Evolutionary conservation across 2,888 invertebrate genomes (phyloP).

Genomic region (Folsomia candida): DNA sequence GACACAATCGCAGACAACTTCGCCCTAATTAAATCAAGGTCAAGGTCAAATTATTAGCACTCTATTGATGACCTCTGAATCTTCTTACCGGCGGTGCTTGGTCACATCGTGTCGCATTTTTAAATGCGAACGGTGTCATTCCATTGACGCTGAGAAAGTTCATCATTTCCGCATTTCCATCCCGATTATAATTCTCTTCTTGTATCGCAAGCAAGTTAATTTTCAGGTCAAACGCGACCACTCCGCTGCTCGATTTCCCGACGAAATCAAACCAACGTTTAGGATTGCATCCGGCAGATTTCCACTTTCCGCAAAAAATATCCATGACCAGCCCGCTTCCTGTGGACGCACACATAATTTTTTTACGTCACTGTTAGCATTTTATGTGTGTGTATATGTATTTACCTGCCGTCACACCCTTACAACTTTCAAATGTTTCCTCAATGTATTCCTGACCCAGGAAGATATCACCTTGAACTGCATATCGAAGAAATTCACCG

Average conservation of each 20-base stretch:
- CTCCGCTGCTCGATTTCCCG: conserved; percentile 32
- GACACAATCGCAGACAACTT: conserved; percentile 76
- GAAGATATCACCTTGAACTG: conserved; percentile 50
- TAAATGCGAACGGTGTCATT: neutral
- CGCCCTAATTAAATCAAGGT: conserved; percentile 8
- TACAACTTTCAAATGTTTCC: conserved; percentile 73
- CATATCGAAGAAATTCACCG: conserved; percentile 5
- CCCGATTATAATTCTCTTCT: neutral
- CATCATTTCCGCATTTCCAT: neutral
- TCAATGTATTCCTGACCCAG: conserved; percentile 64
- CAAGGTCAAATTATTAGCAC: neutral
- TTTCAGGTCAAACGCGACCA: conserved; percentile 63
- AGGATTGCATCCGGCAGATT: conserved; percentile 66
- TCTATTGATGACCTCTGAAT: neutral
- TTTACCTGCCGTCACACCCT: conserved; percentile 58
- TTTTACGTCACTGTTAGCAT: no score
- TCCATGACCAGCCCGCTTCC: conserved; percentile 64
- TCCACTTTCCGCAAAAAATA: conserved; percentile 69
- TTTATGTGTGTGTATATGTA: no score
- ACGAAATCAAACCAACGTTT: conserved; percentile 52
- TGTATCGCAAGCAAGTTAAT: conserved; percentile 55
- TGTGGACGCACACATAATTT: conserved; percentile 72
- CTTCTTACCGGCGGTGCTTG: conserved; percentile 24
- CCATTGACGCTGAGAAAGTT: neutral
- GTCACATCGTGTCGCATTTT: conserved; percentile 33